Evolutionary conservation across 2,113 vertebrate genomes (phyloP), one percentile per base, ranked within the genome.

Genomic region (Arizona elegans): DNA sequence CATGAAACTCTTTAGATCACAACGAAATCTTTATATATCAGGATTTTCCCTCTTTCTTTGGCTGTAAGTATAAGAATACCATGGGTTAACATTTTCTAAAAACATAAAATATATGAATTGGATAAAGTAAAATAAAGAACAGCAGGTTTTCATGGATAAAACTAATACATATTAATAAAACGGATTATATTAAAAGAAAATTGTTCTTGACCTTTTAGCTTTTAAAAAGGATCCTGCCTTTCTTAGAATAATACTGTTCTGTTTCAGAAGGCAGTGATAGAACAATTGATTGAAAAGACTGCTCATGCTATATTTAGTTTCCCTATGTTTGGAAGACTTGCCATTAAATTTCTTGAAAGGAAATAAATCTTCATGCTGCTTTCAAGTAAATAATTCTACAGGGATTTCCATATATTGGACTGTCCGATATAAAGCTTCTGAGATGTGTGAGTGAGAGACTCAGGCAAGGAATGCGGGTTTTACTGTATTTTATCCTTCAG

Each of bases 21-120:
- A 99, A 97, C 98, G 99, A 96, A 99, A 99, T 97, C 98, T 99
- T 94, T 99, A 99, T 96, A 98, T 99, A 96, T 99, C 99, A 21
- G 99, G 99, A 92, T 99, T 99, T 97, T 99, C 99, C 17, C 97
- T 99, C 92, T 99, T 99, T 97, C 98, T 99, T 88, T 99, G 99
- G 99, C 98, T 99, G 99, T 99, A 97, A 98, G 99, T 98, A 92
- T 95, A 86, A 92, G 56, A 58, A 85, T 58, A 21, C 24, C 38
- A 47, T 8, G 8, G 21, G 38, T 47, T 21, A 24, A 43, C 3
- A 50, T 21, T 55, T 89, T 59, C 88, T 94, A 55, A 91, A 23
- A 90, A 33, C 56, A 43, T 90, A 88, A 62, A 92, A n/a, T 59
- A 12, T 92, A n/a, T 92, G 43, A 75, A 62, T 86, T 91, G 33